Base-by-base conservation (phyloP, 2,113 vertebrate species). In the Bostrychus sinensis region DNA sequence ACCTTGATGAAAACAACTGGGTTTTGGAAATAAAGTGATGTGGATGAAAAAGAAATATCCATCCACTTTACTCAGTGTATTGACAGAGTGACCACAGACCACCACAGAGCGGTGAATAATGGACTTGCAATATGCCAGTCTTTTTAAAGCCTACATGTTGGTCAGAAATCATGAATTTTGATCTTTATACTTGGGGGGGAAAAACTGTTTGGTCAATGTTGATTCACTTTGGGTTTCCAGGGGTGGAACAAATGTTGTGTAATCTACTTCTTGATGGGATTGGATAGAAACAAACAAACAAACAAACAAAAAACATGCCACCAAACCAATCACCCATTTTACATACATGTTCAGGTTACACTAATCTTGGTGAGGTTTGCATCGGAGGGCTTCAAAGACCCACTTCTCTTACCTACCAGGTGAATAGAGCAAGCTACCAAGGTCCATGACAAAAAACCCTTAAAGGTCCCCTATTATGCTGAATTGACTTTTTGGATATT, bases 41-140 rank as follows among this genome's bases (percentile, higher is more conserved):
- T 10, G 19, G 12, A 14, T 48, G 45, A 25, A 48, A n/a, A 48
- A 48, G 22, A 48, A 25, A 25, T 20, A 4, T 25, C 45, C 22
- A 14, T 25, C 20, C 45, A 48, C 45, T 48, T 48, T 48, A 46
- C 12, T 16, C n/a, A 42, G 22, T 48, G 45, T 48, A 48, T 48
- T 48, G 25, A 48, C 23, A 48, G 45, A 48, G 45, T 25, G 45
- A 48, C 45, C 45, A 7, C 45, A 48, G 45, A 48, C 43, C 43
- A 46, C 43, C 43, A 46, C 22, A 46, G 43, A 46, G 20, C 45
- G 25, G 23, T 20, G 45, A 22, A 48, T 48, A 25, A 48, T 25
- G 45, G 22, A 22, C 22, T 48, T 16, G 22, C 45, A 7, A 48
- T 25, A 25, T 25, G n/a, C n/a, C n/a, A n/a, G n/a, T 48, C 45